Percentiles rank a stretch among this genome's conserved stretches.
Conservation (phyloP, 2,113 vertebrate genomes). For the Ammospiza caudacuta region DNA sequence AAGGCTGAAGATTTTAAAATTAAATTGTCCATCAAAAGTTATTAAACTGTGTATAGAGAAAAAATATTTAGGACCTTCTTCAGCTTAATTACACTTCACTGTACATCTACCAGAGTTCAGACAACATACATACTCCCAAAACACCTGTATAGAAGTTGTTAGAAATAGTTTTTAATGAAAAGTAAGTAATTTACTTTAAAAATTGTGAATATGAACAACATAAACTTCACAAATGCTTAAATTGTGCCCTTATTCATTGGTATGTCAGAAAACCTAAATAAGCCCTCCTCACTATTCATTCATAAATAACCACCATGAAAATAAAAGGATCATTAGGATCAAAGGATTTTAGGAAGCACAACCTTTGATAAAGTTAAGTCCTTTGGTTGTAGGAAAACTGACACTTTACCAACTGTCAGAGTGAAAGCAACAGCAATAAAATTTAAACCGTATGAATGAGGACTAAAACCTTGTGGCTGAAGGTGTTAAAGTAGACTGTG, state of each 20-base stretch:
- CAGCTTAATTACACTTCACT: neutral
- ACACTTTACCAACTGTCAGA: neutral
- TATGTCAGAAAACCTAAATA: neutral
- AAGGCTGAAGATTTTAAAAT: neutral
- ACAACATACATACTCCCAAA: neutral
- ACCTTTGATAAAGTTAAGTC: neutral
- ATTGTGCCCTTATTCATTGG: neutral
- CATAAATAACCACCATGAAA: neutral
- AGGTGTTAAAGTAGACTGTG: neutral
- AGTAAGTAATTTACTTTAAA: neutral
- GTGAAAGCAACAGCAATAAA: neutral
- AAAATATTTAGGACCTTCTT: neutral
- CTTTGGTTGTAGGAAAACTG: neutral
- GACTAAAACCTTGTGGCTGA: neutral
- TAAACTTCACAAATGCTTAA: neutral
- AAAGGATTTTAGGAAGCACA: neutral
- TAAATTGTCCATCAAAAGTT: neutral
- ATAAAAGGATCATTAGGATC: neutral
- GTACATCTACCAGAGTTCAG: neutral
- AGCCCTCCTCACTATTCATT: neutral
- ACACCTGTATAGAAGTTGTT: neutral
- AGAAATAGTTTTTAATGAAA: neutral
- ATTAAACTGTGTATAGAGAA: neutral
- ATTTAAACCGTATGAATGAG: neutral
- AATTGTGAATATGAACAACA: neutral